These are phyloP conservation scores for Tachysurus vachellii DNA, from an alignment of 2,113 vertebrate genomes.

Conservation along the genomic window DNA sequence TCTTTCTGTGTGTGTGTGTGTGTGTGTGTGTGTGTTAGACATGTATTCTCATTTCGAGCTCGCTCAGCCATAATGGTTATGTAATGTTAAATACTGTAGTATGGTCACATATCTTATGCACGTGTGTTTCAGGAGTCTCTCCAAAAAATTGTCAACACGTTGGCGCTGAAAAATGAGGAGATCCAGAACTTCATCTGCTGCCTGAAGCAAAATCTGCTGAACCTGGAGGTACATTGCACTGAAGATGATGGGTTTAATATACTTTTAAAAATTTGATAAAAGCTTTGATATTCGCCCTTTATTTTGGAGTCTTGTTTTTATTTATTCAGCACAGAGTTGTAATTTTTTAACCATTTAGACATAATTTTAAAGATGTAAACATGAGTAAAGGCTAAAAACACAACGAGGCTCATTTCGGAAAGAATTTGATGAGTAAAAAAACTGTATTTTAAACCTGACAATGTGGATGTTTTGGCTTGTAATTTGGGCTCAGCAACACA, in stretches of 20 bases:
- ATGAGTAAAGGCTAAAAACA: background rate
- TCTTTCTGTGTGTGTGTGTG: background rate
- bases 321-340: too few species aligned
- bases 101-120: background rate
- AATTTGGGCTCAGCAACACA: background rate
- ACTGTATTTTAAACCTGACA: background rate
- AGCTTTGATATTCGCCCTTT: too few species aligned
- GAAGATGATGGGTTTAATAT: background rate
- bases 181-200: slow-evolving; percentile 89
- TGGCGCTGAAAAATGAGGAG: slow-evolving; percentile 93
- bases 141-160: slow-evolving; percentile 86
- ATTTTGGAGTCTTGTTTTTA: too few species aligned
- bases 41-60: too few species aligned
- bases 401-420: background rate
- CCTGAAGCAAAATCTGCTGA: slow-evolving; percentile 89
- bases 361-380: background rate
- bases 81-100: too few species aligned
- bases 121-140: slow-evolving; percentile 78
- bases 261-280: too few species aligned
- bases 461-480: background rate
- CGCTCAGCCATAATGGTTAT: background rate
- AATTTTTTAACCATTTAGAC: too few species aligned
- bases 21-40: background rate
- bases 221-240: slow-evolving; percentile 78
- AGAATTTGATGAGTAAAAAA: background rate